Conservation (phyloP, 2,113 vertebrate genomes). For the Alces alces region DNA sequence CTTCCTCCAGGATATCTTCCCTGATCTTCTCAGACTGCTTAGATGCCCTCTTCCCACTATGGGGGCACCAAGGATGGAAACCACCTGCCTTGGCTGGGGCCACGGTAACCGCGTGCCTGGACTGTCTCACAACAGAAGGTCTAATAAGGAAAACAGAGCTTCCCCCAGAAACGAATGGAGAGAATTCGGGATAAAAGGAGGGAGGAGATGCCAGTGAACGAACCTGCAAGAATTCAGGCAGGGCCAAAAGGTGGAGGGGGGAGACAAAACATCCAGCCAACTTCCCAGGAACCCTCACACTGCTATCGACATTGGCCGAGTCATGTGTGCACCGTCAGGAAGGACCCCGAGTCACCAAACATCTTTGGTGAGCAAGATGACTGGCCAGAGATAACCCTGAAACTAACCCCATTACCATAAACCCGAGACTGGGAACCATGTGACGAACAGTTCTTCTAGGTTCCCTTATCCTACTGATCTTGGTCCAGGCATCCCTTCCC, state of each 20-base stretch:
- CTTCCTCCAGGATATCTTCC: background rate
- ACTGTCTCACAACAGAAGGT: background rate
- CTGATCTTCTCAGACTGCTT: background rate
- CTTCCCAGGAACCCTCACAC: background rate
- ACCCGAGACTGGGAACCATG: background rate
- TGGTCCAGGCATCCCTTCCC: background rate
- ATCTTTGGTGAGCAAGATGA: background rate
- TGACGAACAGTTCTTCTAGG: background rate
- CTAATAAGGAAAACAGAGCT: background rate
- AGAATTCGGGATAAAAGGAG: background rate
- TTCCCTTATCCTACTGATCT: background rate
- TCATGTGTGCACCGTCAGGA: background rate
- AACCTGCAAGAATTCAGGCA: background rate
- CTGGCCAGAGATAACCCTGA: background rate
- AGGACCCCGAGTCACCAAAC: background rate
- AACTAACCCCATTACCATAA: background rate
- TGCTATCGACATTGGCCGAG: fast-evolving
- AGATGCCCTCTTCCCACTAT: background rate
- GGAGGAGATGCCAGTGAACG: background rate
- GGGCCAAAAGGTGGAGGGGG: background rate
- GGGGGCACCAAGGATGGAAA: background rate
- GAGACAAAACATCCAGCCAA: background rate
- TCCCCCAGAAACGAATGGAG: background rate
- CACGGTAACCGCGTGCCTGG: background rate
- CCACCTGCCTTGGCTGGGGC: background rate